Evolutionary conservation across 53 echinoderm and acorn worm species (phyloP).

Genomic region (Arbacia lixula): DNA sequence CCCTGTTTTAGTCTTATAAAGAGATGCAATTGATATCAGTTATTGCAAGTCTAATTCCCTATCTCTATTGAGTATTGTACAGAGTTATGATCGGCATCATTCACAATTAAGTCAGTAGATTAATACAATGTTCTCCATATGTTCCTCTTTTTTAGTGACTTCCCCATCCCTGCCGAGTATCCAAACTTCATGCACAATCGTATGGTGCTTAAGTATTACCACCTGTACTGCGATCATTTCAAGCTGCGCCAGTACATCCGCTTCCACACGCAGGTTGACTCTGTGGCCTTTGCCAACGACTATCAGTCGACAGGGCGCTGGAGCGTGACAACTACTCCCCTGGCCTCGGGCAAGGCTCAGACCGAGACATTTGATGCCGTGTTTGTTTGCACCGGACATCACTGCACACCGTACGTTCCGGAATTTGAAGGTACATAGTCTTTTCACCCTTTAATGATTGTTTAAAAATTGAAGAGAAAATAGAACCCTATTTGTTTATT

Average conservation of each 20-base stretch:
- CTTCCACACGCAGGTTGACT: slow-evolving; percentile 46
- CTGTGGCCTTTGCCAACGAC: slow-evolving; percentile 50
- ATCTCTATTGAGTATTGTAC: no score
- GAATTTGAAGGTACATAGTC: slow-evolving; percentile 62
- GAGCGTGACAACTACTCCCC: slow-evolving; percentile 52
- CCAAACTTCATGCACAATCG: slow-evolving; percentile 95
- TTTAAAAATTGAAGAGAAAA: no score
- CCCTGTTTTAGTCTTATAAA: no score
- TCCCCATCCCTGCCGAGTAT: slow-evolving; percentile 83
- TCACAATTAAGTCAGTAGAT: no score
- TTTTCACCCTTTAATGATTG: no score
- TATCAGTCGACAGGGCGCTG: slow-evolving; percentile 58
- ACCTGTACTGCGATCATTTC: slow-evolving; percentile 62
- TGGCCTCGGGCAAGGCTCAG: slow-evolving; percentile 16
- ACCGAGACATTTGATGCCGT: slow-evolving; percentile 76
- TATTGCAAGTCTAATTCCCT: no score
- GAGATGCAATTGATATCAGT: no score
- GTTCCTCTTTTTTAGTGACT: slow-evolving; percentile 80
- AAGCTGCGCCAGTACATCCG: slow-evolving; percentile 54
- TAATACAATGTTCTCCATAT: no score
- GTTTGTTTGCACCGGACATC: slow-evolving; percentile 80
- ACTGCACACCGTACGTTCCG: slow-evolving; percentile 65
- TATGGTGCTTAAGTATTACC: slow-evolving; percentile 62
- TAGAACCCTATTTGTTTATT: no score
- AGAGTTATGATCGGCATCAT: no score